phyloP scores from a whole-genome alignment of 2,113 vertebrate species.

The Erinaceus europaeus region DNA sequence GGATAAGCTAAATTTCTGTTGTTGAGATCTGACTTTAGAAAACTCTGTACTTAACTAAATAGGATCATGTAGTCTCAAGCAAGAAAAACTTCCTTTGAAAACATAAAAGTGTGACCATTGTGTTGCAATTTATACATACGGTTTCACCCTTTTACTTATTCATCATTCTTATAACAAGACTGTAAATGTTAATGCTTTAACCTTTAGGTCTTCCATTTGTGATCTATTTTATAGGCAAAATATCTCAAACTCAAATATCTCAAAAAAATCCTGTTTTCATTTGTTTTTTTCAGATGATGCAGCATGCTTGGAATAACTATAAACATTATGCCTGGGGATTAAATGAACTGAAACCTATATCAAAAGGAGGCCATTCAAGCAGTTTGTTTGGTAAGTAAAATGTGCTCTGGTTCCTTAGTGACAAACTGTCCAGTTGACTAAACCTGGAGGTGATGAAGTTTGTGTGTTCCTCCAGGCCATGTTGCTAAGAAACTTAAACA shows the following conservation, averaged over 20 bases:
- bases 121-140: neutral
- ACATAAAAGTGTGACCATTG: neutral
- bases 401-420: conserved; percentile 71
- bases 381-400: conserved; percentile 97
- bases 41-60: neutral
- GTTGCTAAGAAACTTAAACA: conserved; percentile 12
- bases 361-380: conserved; percentile 97
- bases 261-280: conserved; percentile 76
- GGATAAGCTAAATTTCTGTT: conserved; percentile 27
- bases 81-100: conserved; percentile 18
- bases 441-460: neutral
- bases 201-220: conserved; percentile 49
- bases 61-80: neutral
- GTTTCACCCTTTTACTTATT: neutral
- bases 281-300: conserved; percentile 93
- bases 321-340: conserved; percentile 95
- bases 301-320: conserved; percentile 97
- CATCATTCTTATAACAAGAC: neutral
- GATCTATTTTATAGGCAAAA: conserved; percentile 9
- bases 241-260: conserved; percentile 45
- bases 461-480: neutral
- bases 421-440: conserved; percentile 12
- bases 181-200: conserved; percentile 43
- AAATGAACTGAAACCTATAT: conserved; percentile 96
- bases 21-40: conserved; percentile 20